Percentiles rank a stretch among this genome's conserved stretches.
phyloP scores from a whole-genome alignment of 2,113 vertebrate genomes.

The Datnioides undecimradiatus region DNA sequence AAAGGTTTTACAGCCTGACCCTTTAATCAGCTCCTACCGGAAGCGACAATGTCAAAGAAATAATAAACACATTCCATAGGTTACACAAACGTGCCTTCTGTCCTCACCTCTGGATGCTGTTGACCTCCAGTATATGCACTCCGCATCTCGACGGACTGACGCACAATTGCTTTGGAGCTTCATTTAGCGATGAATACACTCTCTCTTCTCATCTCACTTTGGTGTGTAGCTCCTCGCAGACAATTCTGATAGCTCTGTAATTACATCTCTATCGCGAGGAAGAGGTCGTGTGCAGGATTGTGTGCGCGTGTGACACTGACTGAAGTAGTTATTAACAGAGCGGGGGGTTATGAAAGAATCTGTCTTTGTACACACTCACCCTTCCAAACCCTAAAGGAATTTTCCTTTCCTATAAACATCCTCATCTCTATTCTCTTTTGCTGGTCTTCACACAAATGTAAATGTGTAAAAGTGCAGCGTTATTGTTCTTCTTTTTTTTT shows the following conservation, averaged over 20 bases:
- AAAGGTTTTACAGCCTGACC: constrained; percentile 15
- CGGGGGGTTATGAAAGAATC: constrained; percentile 20
- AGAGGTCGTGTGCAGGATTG: background rate
- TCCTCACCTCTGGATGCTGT: constrained; percentile 30
- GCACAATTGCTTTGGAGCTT: constrained; percentile 31
- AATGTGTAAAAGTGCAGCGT: too few species aligned
- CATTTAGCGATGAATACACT: constrained; percentile 43
- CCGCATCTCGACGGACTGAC: constrained; percentile 18
- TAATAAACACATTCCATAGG: constrained; percentile 27
- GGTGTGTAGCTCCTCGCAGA: constrained; percentile 29
- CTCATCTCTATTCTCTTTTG: background rate
- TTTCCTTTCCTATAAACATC: background rate
- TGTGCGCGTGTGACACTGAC: constrained; percentile 23
- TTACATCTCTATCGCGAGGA: constrained; percentile 57
- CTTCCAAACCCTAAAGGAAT: background rate
- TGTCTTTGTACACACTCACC: background rate
- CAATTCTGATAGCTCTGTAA: constrained; percentile 57
- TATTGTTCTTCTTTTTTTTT: too few species aligned
- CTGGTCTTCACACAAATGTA: background rate
- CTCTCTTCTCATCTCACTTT: constrained; percentile 35
- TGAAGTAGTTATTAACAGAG: constrained; percentile 45
- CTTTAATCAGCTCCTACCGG: constrained; percentile 30
- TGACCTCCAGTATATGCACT: constrained; percentile 31
- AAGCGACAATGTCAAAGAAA: constrained; percentile 4
- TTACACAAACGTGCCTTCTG: constrained; percentile 12